Evolutionary conservation across 2,113 vertebrate genomes (phyloP).

Genomic region (Pelvicachromis taeniatus): DNA sequence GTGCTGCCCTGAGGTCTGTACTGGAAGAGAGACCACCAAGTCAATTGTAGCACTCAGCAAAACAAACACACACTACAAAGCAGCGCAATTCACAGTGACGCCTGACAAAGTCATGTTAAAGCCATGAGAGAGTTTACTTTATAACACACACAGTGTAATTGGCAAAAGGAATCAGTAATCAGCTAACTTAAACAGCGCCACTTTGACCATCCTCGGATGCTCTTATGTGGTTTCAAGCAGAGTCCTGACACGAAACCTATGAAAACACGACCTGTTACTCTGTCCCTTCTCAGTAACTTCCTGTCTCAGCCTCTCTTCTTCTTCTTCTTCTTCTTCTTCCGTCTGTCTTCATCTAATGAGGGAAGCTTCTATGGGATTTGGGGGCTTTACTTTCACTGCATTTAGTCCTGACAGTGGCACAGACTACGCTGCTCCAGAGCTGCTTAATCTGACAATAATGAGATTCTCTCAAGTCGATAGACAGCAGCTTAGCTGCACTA

Average conservation of each 20-base stretch:
- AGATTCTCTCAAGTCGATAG: constrained; percentile 32
- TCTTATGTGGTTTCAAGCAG: background rate
- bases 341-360: background rate
- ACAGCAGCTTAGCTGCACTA: constrained; percentile 15
- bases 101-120: background rate
- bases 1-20: constrained; percentile 3
- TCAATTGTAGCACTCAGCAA: background rate
- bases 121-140: background rate
- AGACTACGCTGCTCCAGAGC: background rate
- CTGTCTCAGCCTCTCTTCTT: background rate
- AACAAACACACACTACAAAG: background rate
- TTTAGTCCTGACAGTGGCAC: background rate
- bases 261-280: background rate
- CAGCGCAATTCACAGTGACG: background rate
- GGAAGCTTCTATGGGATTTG: background rate
- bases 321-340: background rate
- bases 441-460: constrained; percentile 45
- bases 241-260: background rate
- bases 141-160: background rate
- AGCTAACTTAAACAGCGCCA: background rate
- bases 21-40: background rate
- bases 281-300: background rate
- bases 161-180: background rate
- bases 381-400: background rate
- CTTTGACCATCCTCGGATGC: background rate